phyloP scores from a whole-genome alignment of 2,113 vertebrate genomes.

The Drymodes brunneopygia region DNA sequence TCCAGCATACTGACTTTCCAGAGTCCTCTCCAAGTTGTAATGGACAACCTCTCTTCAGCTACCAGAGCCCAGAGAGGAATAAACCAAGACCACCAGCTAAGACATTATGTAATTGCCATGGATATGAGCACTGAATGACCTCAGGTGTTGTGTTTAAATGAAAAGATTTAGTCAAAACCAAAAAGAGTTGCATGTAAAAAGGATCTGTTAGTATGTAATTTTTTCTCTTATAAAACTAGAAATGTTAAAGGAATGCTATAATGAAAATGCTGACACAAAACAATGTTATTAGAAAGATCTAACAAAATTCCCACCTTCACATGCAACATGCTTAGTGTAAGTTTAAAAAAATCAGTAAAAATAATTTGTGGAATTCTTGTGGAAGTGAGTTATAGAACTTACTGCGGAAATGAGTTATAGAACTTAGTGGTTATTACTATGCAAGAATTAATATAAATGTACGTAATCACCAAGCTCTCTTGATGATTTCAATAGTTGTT shows the following conservation, averaged over 20 bases:
- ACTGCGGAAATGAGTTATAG: not conserved
- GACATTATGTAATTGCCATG: not conserved
- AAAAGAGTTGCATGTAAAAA: not conserved
- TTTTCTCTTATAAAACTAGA: not conserved
- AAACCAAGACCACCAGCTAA: conserved; percentile 22
- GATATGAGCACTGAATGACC: not conserved
- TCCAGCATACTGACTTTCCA: not conserved
- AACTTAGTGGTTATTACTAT: not conserved
- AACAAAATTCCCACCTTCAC: not conserved
- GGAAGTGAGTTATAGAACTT: not conserved
- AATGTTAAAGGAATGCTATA: not conserved
- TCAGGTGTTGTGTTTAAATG: not conserved
- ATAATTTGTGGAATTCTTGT: not conserved
- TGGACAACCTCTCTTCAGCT: not conserved
- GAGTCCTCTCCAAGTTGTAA: not conserved
- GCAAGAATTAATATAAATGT: not conserved
- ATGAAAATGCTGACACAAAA: not conserved
- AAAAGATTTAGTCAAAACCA: not conserved
- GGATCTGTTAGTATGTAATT: not conserved
- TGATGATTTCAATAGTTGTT: not conserved
- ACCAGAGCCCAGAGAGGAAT: not conserved
- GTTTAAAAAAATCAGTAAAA: not conserved
- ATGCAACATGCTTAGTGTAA: not conserved
- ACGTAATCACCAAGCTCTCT: not conserved
- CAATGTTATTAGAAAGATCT: not conserved